Base-by-base conservation (phyloP, 2,888 invertebrate genomes). In the Linnaemya tessellans region DNA sequence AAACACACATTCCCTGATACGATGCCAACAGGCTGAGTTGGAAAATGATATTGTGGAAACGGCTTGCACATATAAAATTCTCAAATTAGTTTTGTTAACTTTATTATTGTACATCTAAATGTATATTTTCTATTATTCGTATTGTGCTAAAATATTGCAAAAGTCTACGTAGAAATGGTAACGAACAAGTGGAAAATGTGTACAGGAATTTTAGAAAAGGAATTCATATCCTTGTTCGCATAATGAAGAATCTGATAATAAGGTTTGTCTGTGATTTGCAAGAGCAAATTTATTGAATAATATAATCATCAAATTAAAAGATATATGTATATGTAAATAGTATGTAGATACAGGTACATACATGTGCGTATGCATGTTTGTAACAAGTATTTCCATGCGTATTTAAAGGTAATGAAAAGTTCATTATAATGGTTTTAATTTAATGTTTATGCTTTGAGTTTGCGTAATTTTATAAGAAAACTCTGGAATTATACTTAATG, bases 11-110 rank as follows among this genome's bases (percentile, higher is more conserved):
- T 8, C n/a, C 1, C n/a, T 46, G 30, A 46, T n/a, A n/a, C 18
- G 10, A 10, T 20, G 18, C 13, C 41, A 20, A 10, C 25, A 58
- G 30, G n/a, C n/a, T n/a, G 43, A 35, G 15, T 46, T 58, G 49
- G 62, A 82, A 85, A 68, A 74, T 80, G 46, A 73, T 84, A 73
- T 46, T 65, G 56, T 54, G 88, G 88, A 80, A 80, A 90, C 89
- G n/a, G n/a, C n/a, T n/a, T n/a, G 89, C 87, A 91, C 91, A 92
- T 92, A 92, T 92, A 91, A 92, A 92, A 92, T 92, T 58, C 92
- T 92, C 91, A 92, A 92, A 92, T 92, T 92, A 92, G 92, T 92
- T 92, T 92, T 92, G 91, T 90, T 90, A 91, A 91, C 90, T 92
- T 90, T 88, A 88, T 78, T 58, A 58, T 30, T 58, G 51, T 20